Conservation (phyloP, 2,888 invertebrate genomes). For the Caenorhabditis sp. region DNA sequence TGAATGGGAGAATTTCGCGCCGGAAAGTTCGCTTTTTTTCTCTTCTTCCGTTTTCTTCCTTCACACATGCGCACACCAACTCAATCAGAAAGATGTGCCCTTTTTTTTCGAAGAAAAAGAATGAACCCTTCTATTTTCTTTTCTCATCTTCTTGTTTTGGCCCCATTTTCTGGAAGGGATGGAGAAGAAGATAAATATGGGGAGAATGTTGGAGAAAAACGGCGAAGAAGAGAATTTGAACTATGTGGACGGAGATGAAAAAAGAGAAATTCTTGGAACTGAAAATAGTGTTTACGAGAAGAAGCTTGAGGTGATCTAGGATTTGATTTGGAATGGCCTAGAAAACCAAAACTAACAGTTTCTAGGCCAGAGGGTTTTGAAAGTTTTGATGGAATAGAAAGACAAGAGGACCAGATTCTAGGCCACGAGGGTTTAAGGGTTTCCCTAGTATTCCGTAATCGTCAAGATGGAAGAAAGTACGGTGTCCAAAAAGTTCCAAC, state of each 20-base stretch:
- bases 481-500: too few species aligned
- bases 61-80: not conserved
- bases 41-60: conserved; percentile 6
- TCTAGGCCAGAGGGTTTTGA: not conserved
- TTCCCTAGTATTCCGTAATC: not conserved
- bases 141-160: too few species aligned
- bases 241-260: too few species aligned
- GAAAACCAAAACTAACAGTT: not conserved
- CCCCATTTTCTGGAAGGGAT: too few species aligned
- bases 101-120: not conserved
- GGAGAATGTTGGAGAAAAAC: not conserved
- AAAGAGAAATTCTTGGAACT: not conserved
- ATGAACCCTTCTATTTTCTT: not conserved
- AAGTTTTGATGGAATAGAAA: too few species aligned
- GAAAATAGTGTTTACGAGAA: not conserved
- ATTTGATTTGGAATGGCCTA: not conserved
- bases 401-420: too few species aligned
- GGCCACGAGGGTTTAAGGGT: too few species aligned
- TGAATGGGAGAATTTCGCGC: conserved; percentile 17
- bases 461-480: too few species aligned
- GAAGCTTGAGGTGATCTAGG: not conserved
- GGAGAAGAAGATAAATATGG: not conserved
- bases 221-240: not conserved
- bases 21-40: conserved; percentile 48
- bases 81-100: conserved; percentile 24